phyloP scores from a whole-genome alignment of 2,888 invertebrate species.

The Cenopis cana region DNA sequence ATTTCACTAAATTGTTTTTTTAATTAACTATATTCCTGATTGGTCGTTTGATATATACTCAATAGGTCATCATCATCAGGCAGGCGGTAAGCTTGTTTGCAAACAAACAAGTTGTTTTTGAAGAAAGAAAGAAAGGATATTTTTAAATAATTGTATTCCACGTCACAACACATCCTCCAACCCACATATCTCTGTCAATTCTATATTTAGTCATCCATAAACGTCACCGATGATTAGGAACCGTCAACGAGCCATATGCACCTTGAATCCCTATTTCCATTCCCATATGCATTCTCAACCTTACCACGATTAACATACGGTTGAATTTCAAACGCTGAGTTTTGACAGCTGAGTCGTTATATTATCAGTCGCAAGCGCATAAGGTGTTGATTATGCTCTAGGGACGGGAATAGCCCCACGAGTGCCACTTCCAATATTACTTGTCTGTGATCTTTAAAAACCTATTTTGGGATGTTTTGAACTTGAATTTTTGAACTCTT shows the following conservation, averaged over 20 bases:
- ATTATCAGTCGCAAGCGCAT: slow-evolving; percentile 9
- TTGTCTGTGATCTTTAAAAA: slow-evolving; percentile 19
- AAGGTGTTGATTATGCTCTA: slow-evolving; percentile 27
- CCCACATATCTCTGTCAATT: slow-evolving; percentile 9
- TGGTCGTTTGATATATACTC: too few species aligned
- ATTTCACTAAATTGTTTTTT: too few species aligned
- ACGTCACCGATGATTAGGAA: slow-evolving; percentile 28
- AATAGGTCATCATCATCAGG: too few species aligned
- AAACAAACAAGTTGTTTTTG: not conserved
- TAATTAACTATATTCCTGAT: too few species aligned
- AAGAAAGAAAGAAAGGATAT: not conserved
- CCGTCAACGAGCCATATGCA: slow-evolving; percentile 26
- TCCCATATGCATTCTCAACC: not conserved
- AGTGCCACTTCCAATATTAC: slow-evolving; percentile 22
- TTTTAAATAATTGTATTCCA: slow-evolving; percentile 22
- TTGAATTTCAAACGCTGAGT: not conserved
- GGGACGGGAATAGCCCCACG: slow-evolving; percentile 27
- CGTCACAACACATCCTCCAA: slow-evolving; percentile 4
- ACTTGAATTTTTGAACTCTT: slow-evolving; percentile 7
- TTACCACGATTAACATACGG: not conserved
- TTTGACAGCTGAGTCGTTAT: slow-evolving; percentile 20
- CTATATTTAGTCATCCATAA: slow-evolving; percentile 23
- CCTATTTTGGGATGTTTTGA: slow-evolving; percentile 18
- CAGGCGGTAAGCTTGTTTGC: too few species aligned
- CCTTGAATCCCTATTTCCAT: not conserved